phyloP scores from a whole-genome alignment of 2,113 vertebrate genomes.

The Pachyramphus minor region DNA sequence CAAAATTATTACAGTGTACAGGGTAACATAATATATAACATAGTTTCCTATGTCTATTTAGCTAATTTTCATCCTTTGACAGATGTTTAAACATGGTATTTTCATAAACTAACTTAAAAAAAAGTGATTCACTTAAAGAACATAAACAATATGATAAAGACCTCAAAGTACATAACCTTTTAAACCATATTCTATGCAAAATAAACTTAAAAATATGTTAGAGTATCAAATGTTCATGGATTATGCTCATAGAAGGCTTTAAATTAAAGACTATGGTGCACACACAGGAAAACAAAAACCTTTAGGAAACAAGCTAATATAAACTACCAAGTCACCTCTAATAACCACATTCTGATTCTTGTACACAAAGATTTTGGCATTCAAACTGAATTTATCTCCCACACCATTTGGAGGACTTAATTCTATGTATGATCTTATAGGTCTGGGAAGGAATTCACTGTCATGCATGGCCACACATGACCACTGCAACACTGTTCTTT shows the following conservation, averaged over 20 bases:
- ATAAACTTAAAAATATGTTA: not conserved
- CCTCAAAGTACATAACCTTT: slow-evolving; percentile 24
- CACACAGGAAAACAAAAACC: not conserved
- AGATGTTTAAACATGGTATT: slow-evolving; percentile 68
- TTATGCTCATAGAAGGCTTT: not conserved
- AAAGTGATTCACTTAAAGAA: slow-evolving; percentile 52
- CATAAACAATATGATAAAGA: slow-evolving; percentile 60
- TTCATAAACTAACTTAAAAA: slow-evolving; percentile 63
- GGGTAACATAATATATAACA: slow-evolving; percentile 70
- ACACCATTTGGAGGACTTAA: not conserved
- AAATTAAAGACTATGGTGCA: not conserved
- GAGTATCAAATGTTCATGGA: not conserved
- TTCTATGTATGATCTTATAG: not conserved
- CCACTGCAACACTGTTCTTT: not conserved
- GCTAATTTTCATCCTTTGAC: slow-evolving; percentile 67
- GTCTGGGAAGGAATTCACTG: not conserved
- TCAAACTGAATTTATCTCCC: not conserved
- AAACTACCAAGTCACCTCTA: not conserved
- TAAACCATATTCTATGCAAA: not conserved
- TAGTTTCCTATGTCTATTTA: slow-evolving; percentile 61
- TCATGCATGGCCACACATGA: not conserved
- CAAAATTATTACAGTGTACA: slow-evolving; percentile 72
- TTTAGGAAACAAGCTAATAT: not conserved
- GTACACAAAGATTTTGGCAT: not conserved
- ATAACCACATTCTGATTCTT: not conserved